Percentiles rank a stretch among this genome's conserved stretches.
phyloP scores from a whole-genome alignment of 2,113 vertebrate genomes.

The Carlito syrichta region DNA sequence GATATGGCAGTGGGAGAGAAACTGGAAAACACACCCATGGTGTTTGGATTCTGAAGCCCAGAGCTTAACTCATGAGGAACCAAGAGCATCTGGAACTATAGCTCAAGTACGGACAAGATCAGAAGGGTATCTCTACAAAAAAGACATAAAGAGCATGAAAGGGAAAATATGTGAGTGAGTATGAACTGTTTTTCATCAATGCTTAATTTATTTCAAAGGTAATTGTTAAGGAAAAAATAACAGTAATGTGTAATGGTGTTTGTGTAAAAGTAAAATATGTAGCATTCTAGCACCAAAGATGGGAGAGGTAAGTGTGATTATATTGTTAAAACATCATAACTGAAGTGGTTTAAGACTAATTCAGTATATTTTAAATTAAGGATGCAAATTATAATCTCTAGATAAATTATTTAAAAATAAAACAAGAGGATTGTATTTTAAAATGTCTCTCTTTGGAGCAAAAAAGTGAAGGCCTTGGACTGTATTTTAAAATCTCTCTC shows the following conservation, averaged over 20 bases:
- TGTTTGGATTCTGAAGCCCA: background rate
- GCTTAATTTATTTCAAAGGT: background rate
- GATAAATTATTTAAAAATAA: background rate
- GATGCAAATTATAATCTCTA: background rate
- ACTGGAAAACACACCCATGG: background rate
- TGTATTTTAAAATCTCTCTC: too few relatives aligned
- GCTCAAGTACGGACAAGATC: background rate
- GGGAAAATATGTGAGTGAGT: background rate
- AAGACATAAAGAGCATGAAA: background rate
- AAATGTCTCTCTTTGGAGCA: background rate
- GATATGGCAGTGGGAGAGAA: background rate
- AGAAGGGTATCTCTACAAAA: background rate
- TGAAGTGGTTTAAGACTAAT: background rate
- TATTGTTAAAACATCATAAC: background rate
- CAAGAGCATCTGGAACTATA: background rate
- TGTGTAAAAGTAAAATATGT: background rate
- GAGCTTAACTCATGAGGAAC: background rate
- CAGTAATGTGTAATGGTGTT: background rate
- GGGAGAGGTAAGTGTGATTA: background rate
- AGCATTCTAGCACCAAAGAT: background rate
- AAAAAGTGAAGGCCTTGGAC: too few relatives aligned
- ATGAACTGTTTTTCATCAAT: background rate
- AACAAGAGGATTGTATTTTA: background rate
- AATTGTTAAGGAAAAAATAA: background rate
- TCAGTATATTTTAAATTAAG: background rate